Conservation (phyloP, 2,797 vertebrate species). For the Manis pentadactyla region DNA sequence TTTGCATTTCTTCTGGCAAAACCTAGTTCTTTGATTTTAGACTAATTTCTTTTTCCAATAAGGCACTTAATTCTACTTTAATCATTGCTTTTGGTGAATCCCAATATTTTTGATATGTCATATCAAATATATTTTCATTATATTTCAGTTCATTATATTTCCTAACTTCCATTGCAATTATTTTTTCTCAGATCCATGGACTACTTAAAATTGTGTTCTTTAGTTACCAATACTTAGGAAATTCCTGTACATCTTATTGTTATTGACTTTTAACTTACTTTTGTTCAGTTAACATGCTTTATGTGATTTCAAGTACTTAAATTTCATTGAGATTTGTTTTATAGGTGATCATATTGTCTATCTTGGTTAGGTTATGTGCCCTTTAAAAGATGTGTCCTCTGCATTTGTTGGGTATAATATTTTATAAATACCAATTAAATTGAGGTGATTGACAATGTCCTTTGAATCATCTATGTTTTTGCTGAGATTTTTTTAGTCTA, state of each 20-base stretch:
- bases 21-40: neutral
- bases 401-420: neutral
- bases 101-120: neutral
- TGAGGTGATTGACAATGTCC: neutral
- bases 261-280: neutral
- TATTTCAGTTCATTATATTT: neutral
- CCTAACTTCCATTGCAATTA: neutral
- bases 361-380: neutral
- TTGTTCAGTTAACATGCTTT: neutral
- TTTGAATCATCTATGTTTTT: neutral
- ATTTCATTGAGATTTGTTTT: neutral
- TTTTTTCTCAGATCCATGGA: neutral
- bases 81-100: neutral
- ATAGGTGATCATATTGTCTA: neutral
- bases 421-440: neutral
- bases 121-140: neutral
- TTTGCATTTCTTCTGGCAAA: neutral
- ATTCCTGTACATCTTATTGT: neutral
- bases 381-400: neutral
- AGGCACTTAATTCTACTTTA: neutral
- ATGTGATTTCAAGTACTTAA: neutral
- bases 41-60: neutral
- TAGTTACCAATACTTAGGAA: neutral
- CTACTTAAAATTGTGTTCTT: neutral
- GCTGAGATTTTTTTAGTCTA: neutral